Conservation (phyloP, 2,797 vertebrate species). For the Eulemur coronatus region DNA sequence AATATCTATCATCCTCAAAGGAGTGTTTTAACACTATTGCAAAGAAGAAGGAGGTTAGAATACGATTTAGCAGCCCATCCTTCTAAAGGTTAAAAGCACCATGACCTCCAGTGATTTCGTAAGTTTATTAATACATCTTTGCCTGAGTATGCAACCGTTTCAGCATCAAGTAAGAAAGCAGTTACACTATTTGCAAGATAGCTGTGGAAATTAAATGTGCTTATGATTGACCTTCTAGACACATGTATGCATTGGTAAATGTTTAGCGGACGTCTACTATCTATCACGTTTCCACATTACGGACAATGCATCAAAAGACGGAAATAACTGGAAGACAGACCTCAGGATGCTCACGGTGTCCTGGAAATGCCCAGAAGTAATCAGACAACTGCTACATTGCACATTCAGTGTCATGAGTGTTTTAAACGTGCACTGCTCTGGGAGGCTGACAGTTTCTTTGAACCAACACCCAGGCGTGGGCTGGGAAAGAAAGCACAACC, state of each 20-base stretch:
- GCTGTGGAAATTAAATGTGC: not conserved
- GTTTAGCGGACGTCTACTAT: accelerated
- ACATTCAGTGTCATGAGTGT: not conserved
- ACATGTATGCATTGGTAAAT: too few species aligned
- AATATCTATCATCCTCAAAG: not conserved
- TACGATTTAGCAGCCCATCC: not conserved
- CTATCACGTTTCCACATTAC: not conserved
- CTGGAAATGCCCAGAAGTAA: too few species aligned
- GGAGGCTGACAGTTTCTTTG: not conserved
- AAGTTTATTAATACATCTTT: too few species aligned
- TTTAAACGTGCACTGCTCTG: not conserved
- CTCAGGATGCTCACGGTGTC: accelerated
- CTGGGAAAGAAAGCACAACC: too few species aligned
- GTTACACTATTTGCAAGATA: not conserved
- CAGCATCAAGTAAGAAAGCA: not conserved
- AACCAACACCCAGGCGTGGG: not conserved
- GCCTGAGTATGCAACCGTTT: not conserved
- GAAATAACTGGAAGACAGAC: accelerated
- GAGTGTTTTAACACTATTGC: not conserved
- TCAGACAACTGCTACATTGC: accelerated
- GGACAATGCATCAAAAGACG: too few species aligned
- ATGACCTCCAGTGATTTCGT: not conserved
- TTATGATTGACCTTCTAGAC: not conserved
- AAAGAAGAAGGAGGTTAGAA: not conserved
- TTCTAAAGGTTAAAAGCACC: not conserved